These are phyloP conservation scores for Pecten maximus DNA, from an alignment of 2,888 invertebrate species.

Conservation along the genomic window DNA sequence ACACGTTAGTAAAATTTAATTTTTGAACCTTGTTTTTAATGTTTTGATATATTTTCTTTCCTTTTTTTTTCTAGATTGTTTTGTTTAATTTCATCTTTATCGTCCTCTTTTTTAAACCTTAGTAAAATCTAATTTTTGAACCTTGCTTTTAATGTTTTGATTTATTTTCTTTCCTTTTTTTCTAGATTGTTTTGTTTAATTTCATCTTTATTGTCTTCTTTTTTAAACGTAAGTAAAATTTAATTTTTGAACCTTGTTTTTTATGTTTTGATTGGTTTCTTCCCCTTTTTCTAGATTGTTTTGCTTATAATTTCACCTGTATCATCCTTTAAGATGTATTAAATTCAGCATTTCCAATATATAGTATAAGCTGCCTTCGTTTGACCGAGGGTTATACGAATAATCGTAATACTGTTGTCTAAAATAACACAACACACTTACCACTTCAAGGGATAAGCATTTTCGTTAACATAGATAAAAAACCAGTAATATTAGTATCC, in stretches of 20 bases:
- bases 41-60: neutral
- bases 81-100: neutral
- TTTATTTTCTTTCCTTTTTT: neutral
- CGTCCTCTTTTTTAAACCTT: neutral
- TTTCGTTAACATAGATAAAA: no score
- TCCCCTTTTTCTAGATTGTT: neutral
- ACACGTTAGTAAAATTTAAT: conserved; percentile 10
- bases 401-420: no score
- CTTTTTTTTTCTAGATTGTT: neutral
- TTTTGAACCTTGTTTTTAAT: neutral
- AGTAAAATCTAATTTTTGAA: neutral
- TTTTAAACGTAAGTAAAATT: neutral
- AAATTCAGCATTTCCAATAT: no score
- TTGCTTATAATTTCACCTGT: neutral
- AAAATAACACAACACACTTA: no score
- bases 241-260: neutral
- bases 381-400: no score
- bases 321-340: neutral
- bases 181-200: neutral
- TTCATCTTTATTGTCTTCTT: neutral
- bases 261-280: neutral
- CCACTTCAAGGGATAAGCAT: no score
- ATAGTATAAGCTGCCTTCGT: no score
- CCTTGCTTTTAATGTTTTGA: neutral
- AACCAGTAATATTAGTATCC: no score